phyloP scores from a whole-genome alignment of 2,888 invertebrate species.

The Drosophila pseudotakahashii region DNA sequence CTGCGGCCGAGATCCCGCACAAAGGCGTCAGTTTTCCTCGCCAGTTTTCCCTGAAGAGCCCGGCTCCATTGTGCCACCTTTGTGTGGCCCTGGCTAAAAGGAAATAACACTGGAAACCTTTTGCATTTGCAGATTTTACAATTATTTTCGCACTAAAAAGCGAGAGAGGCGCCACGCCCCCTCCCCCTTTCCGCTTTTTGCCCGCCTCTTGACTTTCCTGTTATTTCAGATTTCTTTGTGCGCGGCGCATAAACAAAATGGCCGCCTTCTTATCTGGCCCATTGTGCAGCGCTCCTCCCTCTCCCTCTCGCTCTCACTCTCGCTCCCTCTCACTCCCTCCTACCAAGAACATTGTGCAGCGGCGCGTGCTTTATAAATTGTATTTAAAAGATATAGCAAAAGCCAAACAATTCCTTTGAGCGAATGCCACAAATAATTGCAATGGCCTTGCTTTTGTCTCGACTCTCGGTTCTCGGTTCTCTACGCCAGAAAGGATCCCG shows the following conservation, averaged over 20 bases:
- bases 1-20: conserved; percentile 46
- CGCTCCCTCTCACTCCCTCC: conserved; percentile 1
- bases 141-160: conserved; percentile 78
- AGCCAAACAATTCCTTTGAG: conserved; percentile 64
- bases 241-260: conserved; percentile 68
- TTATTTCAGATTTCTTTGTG: conserved; percentile 64
- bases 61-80: conserved; percentile 59
- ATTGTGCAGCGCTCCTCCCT: conserved; percentile 24
- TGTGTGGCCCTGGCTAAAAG: conserved; percentile 46
- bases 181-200: conserved; percentile 2
- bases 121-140: conserved; percentile 63
- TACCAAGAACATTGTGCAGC: conserved; percentile 39
- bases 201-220: conserved; percentile 62
- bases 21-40: conserved; percentile 50
- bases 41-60: conserved; percentile 22
- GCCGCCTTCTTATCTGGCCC: conserved; percentile 61
- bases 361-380: conserved; percentile 71
- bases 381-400: conserved; percentile 72
- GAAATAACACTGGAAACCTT: conserved; percentile 51
- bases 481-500: background rate
- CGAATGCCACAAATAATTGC: conserved; percentile 66
- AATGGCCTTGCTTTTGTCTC: conserved; percentile 47
- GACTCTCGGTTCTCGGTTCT: background rate
- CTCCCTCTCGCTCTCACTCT: background rate
- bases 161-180: conserved; percentile 33